Conservation (phyloP, 1,140 invertebrate species). For the Chrysomallon squamiferum region DNA sequence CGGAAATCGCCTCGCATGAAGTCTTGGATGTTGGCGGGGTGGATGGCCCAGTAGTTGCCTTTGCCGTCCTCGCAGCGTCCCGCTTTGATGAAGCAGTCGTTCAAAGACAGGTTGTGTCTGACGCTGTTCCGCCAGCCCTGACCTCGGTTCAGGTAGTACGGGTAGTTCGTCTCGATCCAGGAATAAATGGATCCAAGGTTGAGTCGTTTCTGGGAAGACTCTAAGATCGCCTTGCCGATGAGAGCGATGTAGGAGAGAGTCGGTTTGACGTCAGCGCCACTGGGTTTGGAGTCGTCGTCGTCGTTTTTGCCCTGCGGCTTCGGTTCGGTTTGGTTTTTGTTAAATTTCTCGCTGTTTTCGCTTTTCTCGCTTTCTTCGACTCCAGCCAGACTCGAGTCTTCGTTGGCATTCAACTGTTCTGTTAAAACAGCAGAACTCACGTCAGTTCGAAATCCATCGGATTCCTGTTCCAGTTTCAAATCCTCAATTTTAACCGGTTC, state of each 20-base stretch:
- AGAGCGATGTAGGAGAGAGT: constrained; percentile 57
- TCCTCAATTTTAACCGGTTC: constrained; percentile 2
- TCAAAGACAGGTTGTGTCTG: constrained; percentile 60
- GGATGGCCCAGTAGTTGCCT: constrained; percentile 89
- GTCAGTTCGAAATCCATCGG: not conserved
- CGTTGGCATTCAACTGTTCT: not conserved
- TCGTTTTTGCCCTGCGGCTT: constrained; percentile 21
- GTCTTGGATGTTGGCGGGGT: constrained; percentile 95
- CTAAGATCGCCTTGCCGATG: constrained; percentile 55
- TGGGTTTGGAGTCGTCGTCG: constrained; percentile 29
- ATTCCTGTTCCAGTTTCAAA: not conserved
- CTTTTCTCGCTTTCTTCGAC: constrained; percentile 13
- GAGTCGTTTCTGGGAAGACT: constrained; percentile 45
- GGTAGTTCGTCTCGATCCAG: constrained; percentile 59
- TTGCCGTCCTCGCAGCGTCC: constrained; percentile 61
- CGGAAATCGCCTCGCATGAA: constrained; percentile 93
- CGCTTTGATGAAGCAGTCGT: constrained; percentile 62
- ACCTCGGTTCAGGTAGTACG: constrained; percentile 54
- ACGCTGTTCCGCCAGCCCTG: constrained; percentile 62
- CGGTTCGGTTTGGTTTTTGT: constrained; percentile 8
- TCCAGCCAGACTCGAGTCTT: constrained; percentile 15
- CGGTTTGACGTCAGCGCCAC: constrained; percentile 47
- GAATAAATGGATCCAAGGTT: constrained; percentile 56
- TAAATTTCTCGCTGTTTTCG: constrained; percentile 19
- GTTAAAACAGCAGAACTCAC: not conserved